These are phyloP conservation scores for Labeo calbasu DNA, from an alignment of 2,797 vertebrate genomes.

Conservation along the genomic window DNA sequence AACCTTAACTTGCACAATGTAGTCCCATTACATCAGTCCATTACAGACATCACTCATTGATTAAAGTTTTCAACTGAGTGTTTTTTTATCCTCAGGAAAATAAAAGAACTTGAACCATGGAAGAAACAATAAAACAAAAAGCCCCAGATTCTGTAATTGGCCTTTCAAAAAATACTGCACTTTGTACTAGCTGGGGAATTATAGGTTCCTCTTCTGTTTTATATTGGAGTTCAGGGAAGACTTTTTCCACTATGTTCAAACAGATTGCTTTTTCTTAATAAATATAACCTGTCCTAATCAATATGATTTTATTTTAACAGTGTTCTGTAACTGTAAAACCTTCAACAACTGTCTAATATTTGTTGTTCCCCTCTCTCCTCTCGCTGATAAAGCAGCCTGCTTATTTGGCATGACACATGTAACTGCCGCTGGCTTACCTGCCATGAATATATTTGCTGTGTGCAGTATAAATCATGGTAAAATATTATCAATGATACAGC, in stretches of 20 bases:
- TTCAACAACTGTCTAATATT: neutral
- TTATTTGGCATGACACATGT: constrained; percentile 29
- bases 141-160: neutral
- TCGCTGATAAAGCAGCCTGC: constrained; percentile 18
- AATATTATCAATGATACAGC: constrained; percentile 17
- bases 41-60: constrained; percentile 10
- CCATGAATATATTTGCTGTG: constrained; percentile 11
- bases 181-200: neutral
- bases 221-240: neutral
- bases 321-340: constrained; percentile 14
- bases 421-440: constrained; percentile 10
- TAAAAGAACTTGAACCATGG: neutral
- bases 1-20: constrained; percentile 14
- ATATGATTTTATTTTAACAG: constrained; percentile 1
- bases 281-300: neutral
- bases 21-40: neutral
- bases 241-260: neutral
- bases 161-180: neutral
- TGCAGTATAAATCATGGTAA: constrained; percentile 20
- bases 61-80: neutral
- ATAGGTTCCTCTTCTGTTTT: neutral
- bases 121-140: neutral
- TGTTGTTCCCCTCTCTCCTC: neutral
- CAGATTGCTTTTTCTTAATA: constrained; percentile 4
- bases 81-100: neutral